phyloP scores from a whole-genome alignment of 2,888 invertebrate genomes.

The Rhorus exstirpatorius region DNA sequence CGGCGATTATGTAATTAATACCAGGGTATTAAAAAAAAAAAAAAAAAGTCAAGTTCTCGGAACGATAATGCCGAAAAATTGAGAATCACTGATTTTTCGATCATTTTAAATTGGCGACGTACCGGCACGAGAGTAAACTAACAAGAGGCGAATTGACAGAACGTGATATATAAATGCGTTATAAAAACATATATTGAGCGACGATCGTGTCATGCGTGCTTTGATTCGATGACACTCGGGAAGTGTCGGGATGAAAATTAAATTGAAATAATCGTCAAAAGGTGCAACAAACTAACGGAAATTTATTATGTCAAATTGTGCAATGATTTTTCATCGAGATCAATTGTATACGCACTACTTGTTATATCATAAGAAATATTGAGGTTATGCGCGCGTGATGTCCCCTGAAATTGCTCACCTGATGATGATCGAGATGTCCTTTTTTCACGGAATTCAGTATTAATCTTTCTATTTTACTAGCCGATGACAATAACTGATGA shows the following conservation, averaged over 20 bases:
- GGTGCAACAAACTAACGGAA: neutral
- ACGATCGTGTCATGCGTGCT: slow-evolving; percentile 22
- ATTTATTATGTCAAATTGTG: slow-evolving; percentile 34
- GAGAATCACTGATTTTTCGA: too few relatives aligned
- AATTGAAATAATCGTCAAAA: neutral
- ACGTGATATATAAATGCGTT: neutral
- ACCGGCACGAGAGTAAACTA: too few relatives aligned
- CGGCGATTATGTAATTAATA: neutral
- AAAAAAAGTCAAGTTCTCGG: neutral
- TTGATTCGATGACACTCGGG: too few relatives aligned
- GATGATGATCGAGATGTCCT: slow-evolving; percentile 83
- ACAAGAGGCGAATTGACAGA: neutral
- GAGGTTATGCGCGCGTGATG: slow-evolving; percentile 78
- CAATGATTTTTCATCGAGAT: slow-evolving; percentile 56
- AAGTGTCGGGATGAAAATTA: neutral
- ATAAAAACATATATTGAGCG: neutral
- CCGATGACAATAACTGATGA: slow-evolving; percentile 88
- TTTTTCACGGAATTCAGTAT: slow-evolving; percentile 84
- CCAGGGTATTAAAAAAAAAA: neutral
- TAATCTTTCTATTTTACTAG: slow-evolving; percentile 88
- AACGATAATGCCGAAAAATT: too few relatives aligned
- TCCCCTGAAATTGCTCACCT: slow-evolving; percentile 79
- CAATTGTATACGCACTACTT: slow-evolving; percentile 49
- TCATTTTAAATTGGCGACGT: too few relatives aligned
- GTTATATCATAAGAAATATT: slow-evolving; percentile 74